Percentiles rank a stretch among this genome's conserved stretches.
Conservation (phyloP, 2,113 vertebrate species). For the Ailuropoda melanoleuca region DNA sequence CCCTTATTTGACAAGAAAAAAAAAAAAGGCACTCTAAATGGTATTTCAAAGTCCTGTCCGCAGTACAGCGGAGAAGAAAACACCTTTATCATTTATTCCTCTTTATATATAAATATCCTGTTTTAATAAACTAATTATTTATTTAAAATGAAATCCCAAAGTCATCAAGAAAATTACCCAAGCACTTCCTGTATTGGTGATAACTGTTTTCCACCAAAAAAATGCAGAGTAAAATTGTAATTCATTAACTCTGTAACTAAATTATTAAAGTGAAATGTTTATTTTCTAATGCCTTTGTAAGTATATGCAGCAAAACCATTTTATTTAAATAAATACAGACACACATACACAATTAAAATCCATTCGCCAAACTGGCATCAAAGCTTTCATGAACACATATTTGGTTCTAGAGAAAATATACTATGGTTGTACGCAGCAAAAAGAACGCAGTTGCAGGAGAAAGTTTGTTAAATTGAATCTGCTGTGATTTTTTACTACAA, state of each 20-base stretch:
- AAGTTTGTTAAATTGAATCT: neutral
- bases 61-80: neutral
- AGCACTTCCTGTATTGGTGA: neutral
- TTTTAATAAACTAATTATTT: neutral
- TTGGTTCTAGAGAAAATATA: neutral
- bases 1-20: neutral
- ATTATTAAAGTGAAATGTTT: neutral
- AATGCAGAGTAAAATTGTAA: neutral
- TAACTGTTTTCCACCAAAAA: neutral
- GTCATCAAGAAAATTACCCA: neutral
- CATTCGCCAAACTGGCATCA: neutral
- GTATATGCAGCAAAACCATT: neutral
- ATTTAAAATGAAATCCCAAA: neutral
- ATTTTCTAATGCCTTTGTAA: slow-evolving; percentile 3
- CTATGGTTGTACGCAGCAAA: neutral
- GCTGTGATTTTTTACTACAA: neutral
- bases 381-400: neutral
- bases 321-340: neutral
- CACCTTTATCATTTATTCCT: neutral
- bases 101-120: neutral
- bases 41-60: neutral
- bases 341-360: neutral
- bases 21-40: neutral
- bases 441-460: neutral
- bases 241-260: neutral